Evolutionary conservation across 1,140 invertebrate species (phyloP).

Genomic region (Hydropsyche tenuis): DNA sequence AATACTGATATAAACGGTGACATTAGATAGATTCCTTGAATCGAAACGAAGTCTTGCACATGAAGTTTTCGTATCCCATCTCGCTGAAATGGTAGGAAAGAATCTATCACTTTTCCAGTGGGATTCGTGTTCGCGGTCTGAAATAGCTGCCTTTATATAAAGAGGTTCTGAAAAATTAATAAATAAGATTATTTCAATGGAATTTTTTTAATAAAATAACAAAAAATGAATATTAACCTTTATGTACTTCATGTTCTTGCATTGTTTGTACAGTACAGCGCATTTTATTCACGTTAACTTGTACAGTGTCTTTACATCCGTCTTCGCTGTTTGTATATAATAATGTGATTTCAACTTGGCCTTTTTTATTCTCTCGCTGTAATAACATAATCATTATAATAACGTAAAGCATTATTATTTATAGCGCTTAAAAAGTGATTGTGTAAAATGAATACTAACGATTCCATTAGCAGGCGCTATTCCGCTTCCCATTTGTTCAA

Average conservation of each 20-base stretch:
- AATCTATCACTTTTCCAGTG: slow-evolving; percentile 80
- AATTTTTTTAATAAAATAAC: not conserved
- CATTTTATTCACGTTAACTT: slow-evolving; percentile 67
- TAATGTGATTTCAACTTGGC: slow-evolving; percentile 69
- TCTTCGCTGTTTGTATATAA: slow-evolving; percentile 68
- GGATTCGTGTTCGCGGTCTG: slow-evolving; percentile 71
- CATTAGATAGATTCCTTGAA: slow-evolving; percentile 58
- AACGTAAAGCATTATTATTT: too few relatives aligned
- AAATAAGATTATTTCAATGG: not conserved
- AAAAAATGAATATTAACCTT: slow-evolving; percentile 58
- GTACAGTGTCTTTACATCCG: slow-evolving; percentile 66
- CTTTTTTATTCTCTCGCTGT: slow-evolving; percentile 72
- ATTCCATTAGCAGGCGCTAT: slow-evolving; percentile 65
- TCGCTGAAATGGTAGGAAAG: slow-evolving; percentile 69
- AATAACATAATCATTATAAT: slow-evolving; percentile 50
- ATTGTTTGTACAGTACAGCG: slow-evolving; percentile 72
- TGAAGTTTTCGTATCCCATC: slow-evolving; percentile 64
- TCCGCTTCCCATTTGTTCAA: slow-evolving; percentile 74
- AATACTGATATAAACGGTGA: slow-evolving; percentile 61
- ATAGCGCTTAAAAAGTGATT: not conserved
- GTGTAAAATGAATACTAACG: slow-evolving; percentile 58
- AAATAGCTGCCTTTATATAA: slow-evolving; percentile 77
- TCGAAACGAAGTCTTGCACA: slow-evolving; percentile 59
- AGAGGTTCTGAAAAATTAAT: slow-evolving; percentile 62
- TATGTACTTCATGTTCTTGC: slow-evolving; percentile 71